Base-by-base conservation (phyloP, 2,888 invertebrate species). In the Thelaira solivaga region DNA sequence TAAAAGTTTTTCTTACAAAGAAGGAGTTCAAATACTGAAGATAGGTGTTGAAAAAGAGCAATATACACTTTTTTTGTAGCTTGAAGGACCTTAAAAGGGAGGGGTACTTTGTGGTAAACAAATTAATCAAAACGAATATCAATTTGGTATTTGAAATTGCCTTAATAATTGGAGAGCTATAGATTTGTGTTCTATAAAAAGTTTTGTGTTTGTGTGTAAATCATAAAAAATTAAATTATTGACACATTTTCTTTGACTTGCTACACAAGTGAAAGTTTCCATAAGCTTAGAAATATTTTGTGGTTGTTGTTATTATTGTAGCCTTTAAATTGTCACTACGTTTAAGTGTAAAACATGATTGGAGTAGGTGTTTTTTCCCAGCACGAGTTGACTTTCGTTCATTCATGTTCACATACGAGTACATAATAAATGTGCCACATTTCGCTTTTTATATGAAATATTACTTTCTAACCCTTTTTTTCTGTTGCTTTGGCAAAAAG, bases 361-460 rank as follows among this genome's bases (percentile, higher is more conserved):
- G n/a, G n/a, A 16, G 39, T 29, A 47, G 72, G 53, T 62, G 18
- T 62, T 62, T 68, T n/a, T 62, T 55, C 62, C 29, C 45, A 62
- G 53, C 72, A 72, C 72, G 72, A 62, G 72, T 55, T 51, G 45
- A 20, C 22, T n/a, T n/a, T n/a, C n/a, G n/a, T n/a, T n/a, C n/a
- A 22, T 55, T 68, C 49, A 69, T 59, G 59, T 61, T 69, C 39
- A 51, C 36, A 68, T n/a, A n/a, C n/a, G n/a, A n/a, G n/a, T n/a
- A n/a, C n/a, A n/a, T 6, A 4, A 26, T 39, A 39, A 69, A 57
- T 74, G 45, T 74, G 74, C 43, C 74, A 74, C 57, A 59, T 74
- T 74, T 74, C 43, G 51, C 67, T 74, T 74, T 74, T 59, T 29
- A 45, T 47, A 64, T 64, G 36, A 72, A 47, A n/a, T 39, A 39